Conservation (phyloP, 2,888 invertebrate species). For the Baccha elongata region DNA sequence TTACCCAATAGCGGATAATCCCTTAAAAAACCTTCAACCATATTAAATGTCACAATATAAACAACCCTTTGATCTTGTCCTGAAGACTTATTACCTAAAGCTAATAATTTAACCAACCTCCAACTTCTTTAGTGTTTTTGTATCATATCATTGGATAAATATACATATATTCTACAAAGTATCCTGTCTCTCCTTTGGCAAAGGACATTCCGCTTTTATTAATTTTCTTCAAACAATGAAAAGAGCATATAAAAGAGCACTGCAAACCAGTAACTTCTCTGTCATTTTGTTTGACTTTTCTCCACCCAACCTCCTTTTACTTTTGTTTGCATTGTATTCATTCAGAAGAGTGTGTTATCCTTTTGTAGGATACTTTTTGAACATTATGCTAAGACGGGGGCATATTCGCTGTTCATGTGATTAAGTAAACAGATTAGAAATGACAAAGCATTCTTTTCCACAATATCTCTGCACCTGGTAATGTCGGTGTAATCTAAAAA, state of each 20-base stretch:
- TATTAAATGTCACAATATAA: conserved; percentile 38
- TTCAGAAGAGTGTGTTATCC: conserved; percentile 45
- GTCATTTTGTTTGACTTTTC: conserved; percentile 11
- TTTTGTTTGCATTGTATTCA: conserved; percentile 33
- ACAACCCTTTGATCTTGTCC: conserved; percentile 69
- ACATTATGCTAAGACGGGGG: background rate
- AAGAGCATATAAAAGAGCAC: conserved; percentile 51
- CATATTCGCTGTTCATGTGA: conserved; percentile 50
- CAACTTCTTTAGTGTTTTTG: background rate
- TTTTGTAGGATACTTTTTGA: conserved; percentile 42
- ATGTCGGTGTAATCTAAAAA: too few species aligned
- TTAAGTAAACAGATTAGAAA: conserved; percentile 68
- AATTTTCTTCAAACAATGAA: conserved; percentile 68
- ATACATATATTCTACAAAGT: conserved; percentile 31
- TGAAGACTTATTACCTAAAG: conserved; percentile 52
- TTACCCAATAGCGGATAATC: conserved; percentile 32
- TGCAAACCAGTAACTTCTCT: conserved; percentile 25
- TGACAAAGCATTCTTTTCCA: conserved; percentile 53
- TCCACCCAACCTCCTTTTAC: background rate
- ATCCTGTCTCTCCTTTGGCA: conserved; percentile 24
- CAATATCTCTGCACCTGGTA: too few species aligned
- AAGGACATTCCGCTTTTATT: conserved; percentile 67
- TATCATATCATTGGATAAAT: conserved; percentile 38
- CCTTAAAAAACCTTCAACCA: conserved; percentile 37
- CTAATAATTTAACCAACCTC: conserved; percentile 56